Conservation (phyloP, 2,888 invertebrate species). For the Cetonia aurata region DNA sequence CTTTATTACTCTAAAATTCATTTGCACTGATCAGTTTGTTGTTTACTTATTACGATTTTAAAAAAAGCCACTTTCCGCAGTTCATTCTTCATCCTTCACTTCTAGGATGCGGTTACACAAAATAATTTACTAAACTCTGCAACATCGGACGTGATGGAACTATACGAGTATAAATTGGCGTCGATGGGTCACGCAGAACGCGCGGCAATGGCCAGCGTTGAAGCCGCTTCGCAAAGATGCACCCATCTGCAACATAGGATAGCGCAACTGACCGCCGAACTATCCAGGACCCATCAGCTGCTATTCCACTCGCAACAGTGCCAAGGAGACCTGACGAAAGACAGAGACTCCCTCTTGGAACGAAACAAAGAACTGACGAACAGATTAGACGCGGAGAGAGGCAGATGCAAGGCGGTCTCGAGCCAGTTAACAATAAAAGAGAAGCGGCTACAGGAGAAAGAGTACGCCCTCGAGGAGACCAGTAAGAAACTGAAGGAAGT, state of each 20-base stretch:
- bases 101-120: conserved; percentile 64
- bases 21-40: too few relatives aligned
- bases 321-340: conserved; percentile 65
- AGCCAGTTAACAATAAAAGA: conserved; percentile 54
- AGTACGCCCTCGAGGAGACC: conserved; percentile 50
- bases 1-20: too few relatives aligned
- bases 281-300: conserved; percentile 67
- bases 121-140: conserved; percentile 72
- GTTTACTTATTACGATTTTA: too few relatives aligned
- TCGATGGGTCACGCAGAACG: conserved; percentile 69
- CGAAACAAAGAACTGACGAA: conserved; percentile 43
- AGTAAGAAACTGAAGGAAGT: conserved; percentile 51
- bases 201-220: conserved; percentile 67
- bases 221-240: conserved; percentile 68
- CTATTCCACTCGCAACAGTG: conserved; percentile 68
- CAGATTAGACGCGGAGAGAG: conserved; percentile 55
- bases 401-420: conserved; percentile 50
- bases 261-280: conserved; percentile 67
- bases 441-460: conserved; percentile 53
- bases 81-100: neutral
- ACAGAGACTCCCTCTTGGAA: conserved; percentile 55
- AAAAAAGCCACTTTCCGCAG: too few relatives aligned
- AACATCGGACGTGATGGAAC: conserved; percentile 78
- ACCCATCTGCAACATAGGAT: conserved; percentile 69
- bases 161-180: conserved; percentile 79